A percentile compares a stretch with the other conserved stretches of the same genome.
Conservation (phyloP, 2,113 vertebrate species). For the Panthera tigris region DNA sequence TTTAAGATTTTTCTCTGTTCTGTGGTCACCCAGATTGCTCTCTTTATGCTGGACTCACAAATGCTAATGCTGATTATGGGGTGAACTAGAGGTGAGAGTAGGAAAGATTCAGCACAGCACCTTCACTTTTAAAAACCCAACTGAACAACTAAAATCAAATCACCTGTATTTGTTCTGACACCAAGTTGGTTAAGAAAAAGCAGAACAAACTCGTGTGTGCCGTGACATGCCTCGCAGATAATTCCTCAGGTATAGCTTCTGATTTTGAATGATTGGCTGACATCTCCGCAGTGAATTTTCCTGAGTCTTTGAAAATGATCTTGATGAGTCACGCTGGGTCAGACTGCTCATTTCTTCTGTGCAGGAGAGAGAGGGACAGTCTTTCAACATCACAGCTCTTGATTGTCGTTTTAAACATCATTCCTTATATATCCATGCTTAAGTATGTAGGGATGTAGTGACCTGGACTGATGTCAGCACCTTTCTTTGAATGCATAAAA, state of each 20-base stretch:
- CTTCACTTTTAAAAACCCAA: neutral
- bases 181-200: neutral
- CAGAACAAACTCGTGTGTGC: neutral
- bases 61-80: neutral
- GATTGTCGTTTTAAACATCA: neutral
- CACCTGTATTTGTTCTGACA: neutral
- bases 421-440: neutral
- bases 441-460: neutral
- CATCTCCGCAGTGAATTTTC: neutral
- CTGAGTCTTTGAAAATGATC: neutral
- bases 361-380: neutral
- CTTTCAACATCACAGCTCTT: neutral
- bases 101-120: neutral
- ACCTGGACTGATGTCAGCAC: neutral
- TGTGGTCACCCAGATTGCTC: neutral
- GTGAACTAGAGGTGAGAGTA: neutral
- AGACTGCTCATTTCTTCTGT: neutral
- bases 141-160: neutral
- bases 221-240: neutral
- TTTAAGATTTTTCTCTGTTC: neutral
- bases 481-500: neutral
- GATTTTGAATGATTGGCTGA: neutral
- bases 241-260: neutral
- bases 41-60: neutral
- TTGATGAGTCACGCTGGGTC: neutral